Base-by-base conservation (phyloP, 37 sponge, comb jelly and placozoan genomes). In the Crambe crambe region DNA sequence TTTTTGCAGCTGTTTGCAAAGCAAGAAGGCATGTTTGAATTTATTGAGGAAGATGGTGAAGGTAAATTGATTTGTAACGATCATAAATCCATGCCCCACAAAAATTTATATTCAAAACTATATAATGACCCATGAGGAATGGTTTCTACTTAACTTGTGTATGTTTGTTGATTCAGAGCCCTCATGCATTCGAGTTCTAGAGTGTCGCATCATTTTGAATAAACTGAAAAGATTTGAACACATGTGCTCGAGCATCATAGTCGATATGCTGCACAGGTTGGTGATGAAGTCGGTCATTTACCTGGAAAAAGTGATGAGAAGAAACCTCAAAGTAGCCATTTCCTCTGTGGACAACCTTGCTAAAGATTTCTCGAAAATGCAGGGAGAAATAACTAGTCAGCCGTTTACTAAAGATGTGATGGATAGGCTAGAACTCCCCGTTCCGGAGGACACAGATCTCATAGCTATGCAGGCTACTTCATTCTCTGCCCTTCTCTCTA, bases 221-320 rank as follows among this genome's bases (percentile, higher is more conserved):
- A 69, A 35, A 26, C 68, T 83, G 36, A 35, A 26, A 6, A 42
- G 83, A 26, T 74, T 83, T 74, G 67, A 42, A 26, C n/a, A 31
- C n/a, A 26, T 74, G 27, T 83, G 83, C 39, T 38, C 61, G 25
- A 35, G 32, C 29, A 26, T 83, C 23, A 51, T 83, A 6, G 20
- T 74, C n/a, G 26, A 64, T 22, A n/a, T 83, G 27, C 75, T 83
- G 27, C 83, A 83, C 25, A 32, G 56, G 26, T 37, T 83, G 40
- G 83, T 83, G 23, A 43, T 74, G 37, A 68, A 65, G 56, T 75
- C 83, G 12, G 4, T 83, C 15, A 17, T 26, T 32, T 47, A 35
- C 37, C 43, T 83, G 10, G 41, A 68, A 64, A 20, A 22, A 2
- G 37, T 23, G 64, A 63, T 74, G 3, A 31, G 34, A 68, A 83